Base-by-base conservation (phyloP, 2,797 vertebrate genomes). In the Nannoperca obscura region DNA sequence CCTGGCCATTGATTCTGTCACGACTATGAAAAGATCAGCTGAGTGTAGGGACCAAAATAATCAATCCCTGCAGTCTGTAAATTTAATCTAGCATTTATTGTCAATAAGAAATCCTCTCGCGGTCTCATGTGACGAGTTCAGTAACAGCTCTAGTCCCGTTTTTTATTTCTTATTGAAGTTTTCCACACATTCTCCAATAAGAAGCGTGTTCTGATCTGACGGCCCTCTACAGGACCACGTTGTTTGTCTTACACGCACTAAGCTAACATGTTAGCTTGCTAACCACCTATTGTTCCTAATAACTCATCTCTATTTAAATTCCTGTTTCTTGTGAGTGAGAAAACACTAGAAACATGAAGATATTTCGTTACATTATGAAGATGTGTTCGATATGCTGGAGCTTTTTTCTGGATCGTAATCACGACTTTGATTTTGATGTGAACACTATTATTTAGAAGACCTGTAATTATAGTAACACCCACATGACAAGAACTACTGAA, bases 1-100 rank as follows among this genome's bases (percentile, higher is more conserved):
- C 68, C 34, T 5, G 22, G 4, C 4, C 57, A 64, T 72, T 42
- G 72, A 79, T 74, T 36, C 42, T 19, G 27, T 17, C 34, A 19
- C 10, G 1, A 14, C 24, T 12, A 15, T 61, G 17, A 62, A 50
- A 52, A 58, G 27, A 62, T 62, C 32, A 17, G 3, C 7, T 22
- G 61, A 66, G 42, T 19, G 32, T 11, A 5, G 27, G 57, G 58
- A 52, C 42, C 38, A 74, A 19, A 42, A 65, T 13, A 42, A 52
- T 65, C 58, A 15, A 13, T 64, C 38, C 22, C 7, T 44, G 27
- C 19, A 64, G 36, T 24, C 60, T 59, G 58, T 44, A 17, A 44
- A 58, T 36, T 12, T 13, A 73, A 61, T 61, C 40, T 47, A 14
- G 3, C 47, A 15, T 7, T 74, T 60, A 24, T 44, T 27, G 24